These are phyloP conservation scores for Callitettix versicolor DNA, from an alignment of 1,140 invertebrate genomes.

Conservation along the genomic window DNA sequence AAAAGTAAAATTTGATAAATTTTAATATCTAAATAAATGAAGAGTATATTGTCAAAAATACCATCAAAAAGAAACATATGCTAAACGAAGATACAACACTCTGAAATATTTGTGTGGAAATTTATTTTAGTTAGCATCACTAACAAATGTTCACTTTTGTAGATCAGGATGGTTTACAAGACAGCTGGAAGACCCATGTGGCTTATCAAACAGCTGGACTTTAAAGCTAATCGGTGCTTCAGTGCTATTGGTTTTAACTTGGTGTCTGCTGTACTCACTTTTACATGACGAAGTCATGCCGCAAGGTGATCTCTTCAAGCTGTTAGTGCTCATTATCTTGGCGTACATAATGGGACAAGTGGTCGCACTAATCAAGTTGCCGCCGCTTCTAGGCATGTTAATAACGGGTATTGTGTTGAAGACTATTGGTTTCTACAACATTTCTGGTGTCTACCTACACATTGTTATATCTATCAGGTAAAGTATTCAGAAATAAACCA, in stretches of 20 bases:
- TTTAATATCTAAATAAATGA: too few species aligned
- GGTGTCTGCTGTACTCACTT: conserved; percentile 20
- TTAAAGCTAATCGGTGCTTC: conserved; percentile 13
- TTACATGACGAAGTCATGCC: conserved; percentile 14
- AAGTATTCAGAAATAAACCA: too few species aligned
- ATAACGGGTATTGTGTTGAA: conserved; percentile 25
- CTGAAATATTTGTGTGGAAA: too few species aligned
- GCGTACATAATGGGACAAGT: conserved; percentile 21
- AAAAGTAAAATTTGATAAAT: too few species aligned
- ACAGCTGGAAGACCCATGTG: conserved; percentile 3
- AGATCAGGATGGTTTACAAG: background rate
- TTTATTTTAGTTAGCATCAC: too few species aligned
- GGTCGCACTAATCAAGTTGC: conserved; percentile 15
- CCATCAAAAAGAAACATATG: too few species aligned
- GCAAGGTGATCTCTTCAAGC: conserved; percentile 23
- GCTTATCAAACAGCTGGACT: conserved; percentile 14
- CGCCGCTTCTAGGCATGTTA: conserved; percentile 28
- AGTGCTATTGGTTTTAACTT: conserved; percentile 11
- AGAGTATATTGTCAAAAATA: too few species aligned
- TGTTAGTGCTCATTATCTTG: conserved; percentile 20
- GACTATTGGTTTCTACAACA: conserved; percentile 25
- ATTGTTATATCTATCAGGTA: conserved; percentile 24
- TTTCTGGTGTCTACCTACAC: conserved; percentile 21
- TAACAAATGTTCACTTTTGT: too few species aligned
- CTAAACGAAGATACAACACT: too few species aligned